phyloP scores from a whole-genome alignment of 2,113 vertebrate species.

The Azemiops feae region DNA sequence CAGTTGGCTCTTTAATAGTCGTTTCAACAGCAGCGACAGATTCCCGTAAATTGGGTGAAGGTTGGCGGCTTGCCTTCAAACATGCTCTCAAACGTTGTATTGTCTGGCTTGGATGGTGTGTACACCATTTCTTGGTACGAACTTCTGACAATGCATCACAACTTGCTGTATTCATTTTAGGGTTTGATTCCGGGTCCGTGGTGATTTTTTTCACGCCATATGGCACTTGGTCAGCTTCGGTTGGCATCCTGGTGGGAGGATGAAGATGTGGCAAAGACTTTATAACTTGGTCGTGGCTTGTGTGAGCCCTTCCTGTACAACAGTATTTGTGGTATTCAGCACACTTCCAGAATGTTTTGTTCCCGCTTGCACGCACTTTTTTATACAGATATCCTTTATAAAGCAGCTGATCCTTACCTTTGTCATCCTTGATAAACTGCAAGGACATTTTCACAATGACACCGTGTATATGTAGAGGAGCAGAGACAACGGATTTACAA shows the following conservation, averaged over 20 bases:
- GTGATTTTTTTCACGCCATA: background rate
- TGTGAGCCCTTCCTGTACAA: conserved; percentile 7
- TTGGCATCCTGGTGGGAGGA: background rate
- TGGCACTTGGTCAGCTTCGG: background rate
- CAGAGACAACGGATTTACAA: background rate
- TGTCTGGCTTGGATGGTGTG: background rate
- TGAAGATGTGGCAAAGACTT: background rate
- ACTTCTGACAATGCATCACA: background rate
- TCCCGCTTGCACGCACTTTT: background rate
- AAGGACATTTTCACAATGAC: background rate
- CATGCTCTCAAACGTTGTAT: conserved; percentile 16
- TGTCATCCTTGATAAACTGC: conserved; percentile 4
- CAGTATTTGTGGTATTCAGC: background rate
- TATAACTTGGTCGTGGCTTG: background rate
- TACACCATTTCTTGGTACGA: background rate
- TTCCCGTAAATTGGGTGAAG: background rate
- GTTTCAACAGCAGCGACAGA: background rate
- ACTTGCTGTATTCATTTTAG: background rate
- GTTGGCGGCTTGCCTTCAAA: background rate
- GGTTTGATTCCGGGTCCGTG: background rate
- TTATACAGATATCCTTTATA: conserved; percentile 11
- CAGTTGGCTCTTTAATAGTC: background rate
- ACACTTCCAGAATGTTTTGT: conserved; percentile 19
- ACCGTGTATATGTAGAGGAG: background rate
- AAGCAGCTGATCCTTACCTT: conserved; percentile 6